phyloP scores from a whole-genome alignment of 2,797 vertebrate species.

The Hydrolagus colliei region DNA sequence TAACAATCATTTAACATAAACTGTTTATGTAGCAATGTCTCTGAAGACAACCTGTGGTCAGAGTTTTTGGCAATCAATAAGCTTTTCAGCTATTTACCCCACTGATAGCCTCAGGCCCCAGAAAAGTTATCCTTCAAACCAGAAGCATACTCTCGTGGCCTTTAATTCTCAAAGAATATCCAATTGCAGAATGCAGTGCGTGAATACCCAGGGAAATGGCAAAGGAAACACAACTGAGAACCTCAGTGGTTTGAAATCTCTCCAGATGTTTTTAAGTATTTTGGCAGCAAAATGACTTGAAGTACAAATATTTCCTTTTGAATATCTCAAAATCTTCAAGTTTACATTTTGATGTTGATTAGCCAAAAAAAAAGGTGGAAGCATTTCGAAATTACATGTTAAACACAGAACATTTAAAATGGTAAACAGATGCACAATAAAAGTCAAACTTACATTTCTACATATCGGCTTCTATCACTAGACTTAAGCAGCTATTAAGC shows the following conservation, averaged over 20 bases:
- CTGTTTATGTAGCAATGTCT: conserved; percentile 38
- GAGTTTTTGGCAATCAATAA: conserved; percentile 34
- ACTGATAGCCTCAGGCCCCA: conserved; percentile 44
- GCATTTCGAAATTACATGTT: neutral
- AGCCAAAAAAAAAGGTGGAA: conserved; percentile 37
- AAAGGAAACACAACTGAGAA: conserved; percentile 69
- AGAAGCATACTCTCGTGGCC: conserved; percentile 50
- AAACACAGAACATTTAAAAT: neutral
- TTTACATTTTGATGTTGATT: conserved; percentile 55
- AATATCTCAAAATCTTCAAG: conserved; percentile 58
- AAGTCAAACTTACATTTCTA: neutral
- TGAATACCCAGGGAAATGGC: conserved; percentile 63
- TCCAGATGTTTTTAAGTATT: conserved; percentile 72
- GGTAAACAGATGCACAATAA: neutral
- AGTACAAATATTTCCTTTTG: conserved; percentile 73
- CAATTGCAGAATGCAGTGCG: conserved; percentile 58
- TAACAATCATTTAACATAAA: conserved; percentile 37
- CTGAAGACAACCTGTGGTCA: conserved; percentile 43
- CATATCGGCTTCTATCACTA: neutral
- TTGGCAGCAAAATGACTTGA: conserved; percentile 66
- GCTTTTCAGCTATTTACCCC: conserved; percentile 38
- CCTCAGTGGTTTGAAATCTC: conserved; percentile 63
- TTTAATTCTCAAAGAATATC: conserved; percentile 56
- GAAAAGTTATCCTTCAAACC: conserved; percentile 58
- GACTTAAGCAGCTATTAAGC: neutral